phyloP scores from a whole-genome alignment of 2,113 vertebrate genomes.

The Mungos mungo region DNA sequence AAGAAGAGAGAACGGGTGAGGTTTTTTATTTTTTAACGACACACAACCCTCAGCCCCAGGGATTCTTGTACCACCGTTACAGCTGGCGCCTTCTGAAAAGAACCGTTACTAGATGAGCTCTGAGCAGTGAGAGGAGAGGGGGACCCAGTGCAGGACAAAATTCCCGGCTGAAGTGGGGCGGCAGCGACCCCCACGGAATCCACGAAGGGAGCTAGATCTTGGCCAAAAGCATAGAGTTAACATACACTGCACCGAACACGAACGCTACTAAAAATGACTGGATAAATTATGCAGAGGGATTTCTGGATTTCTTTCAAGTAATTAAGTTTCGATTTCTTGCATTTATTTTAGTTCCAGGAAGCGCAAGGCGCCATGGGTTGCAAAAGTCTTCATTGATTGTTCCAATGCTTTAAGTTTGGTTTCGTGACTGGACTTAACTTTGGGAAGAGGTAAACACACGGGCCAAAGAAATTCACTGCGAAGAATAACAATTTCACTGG shows the following conservation, averaged over 20 bases:
- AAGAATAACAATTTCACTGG: neutral
- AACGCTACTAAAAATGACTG: slow-evolving; percentile 77
- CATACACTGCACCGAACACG: slow-evolving; percentile 61
- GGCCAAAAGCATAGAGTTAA: slow-evolving; percentile 58
- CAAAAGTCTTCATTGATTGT: slow-evolving; percentile 85
- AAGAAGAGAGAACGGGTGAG: neutral
- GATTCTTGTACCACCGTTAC: neutral
- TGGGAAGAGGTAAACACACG: slow-evolving; percentile 57
- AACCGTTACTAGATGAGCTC: neutral
- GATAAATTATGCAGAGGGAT: slow-evolving; percentile 87
- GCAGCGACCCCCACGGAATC: neutral
- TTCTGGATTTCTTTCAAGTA: slow-evolving; percentile 89
- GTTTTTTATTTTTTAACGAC: neutral
- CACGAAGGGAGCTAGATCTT: neutral
- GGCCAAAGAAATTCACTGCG: neutral
- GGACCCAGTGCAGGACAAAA: neutral
- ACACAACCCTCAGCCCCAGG: neutral
- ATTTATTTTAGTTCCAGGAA: slow-evolving; percentile 86
- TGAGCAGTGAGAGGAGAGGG: too few species aligned
- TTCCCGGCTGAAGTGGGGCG: neutral
- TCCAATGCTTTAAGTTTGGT: slow-evolving; percentile 79
- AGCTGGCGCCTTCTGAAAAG: neutral
- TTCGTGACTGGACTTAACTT: slow-evolving; percentile 84
- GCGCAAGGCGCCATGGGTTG: slow-evolving; percentile 80
- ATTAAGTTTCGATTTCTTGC: slow-evolving; percentile 90